Base-by-base conservation (phyloP, 2,888 invertebrate genomes). In the Dyspetes luteomarginatus region DNA sequence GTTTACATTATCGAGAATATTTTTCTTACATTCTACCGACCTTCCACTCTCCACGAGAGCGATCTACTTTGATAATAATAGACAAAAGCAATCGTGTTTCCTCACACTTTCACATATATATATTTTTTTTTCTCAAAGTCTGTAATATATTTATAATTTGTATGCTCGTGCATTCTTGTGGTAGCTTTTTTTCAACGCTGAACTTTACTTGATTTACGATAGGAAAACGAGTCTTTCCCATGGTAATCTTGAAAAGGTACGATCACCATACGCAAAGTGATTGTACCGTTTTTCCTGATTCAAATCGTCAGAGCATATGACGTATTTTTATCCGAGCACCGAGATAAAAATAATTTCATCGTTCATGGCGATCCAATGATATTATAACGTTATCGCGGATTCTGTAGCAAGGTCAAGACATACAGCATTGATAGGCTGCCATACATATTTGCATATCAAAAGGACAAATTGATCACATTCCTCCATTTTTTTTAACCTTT, bases 311-410 rank as follows among this genome's bases (percentile, higher is more conserved):
- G 48, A 48, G 17, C 17, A 52, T 52, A 45, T 45, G 41, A 41
- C 56, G 3, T 30, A 45, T 48, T 62, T 17, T 30, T 30, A 76
- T 58, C 12, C 4, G 12, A n/a, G 28, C 52, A 28, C 56, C 69
- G 69, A 77, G 24, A 24, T 15, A 41, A 4, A 71, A 36, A 15
- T 48, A 48, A 5, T 17, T 26, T 43, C 45, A 52, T 71, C 17
- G 52, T 62, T 30, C 73, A 55, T 68, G 67, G 73, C 5, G 67
- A 78, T 73, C 62, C 19, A 45, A 55, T 62, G 68, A 73, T 55
- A 68, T 9, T 9, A 26, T 78, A 72, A 64, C 73, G 30, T 26
- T 15, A 17, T 45, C 22, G 26, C 12, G 3, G 3, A 28, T n/a
- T n/a, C n/a, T n/a, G n/a, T n/a, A n/a, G 30, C 71, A 78, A 78